These are phyloP conservation scores for Girardinichthys multiradiatus DNA, from an alignment of 2,113 vertebrate genomes.

Conservation along the genomic window DNA sequence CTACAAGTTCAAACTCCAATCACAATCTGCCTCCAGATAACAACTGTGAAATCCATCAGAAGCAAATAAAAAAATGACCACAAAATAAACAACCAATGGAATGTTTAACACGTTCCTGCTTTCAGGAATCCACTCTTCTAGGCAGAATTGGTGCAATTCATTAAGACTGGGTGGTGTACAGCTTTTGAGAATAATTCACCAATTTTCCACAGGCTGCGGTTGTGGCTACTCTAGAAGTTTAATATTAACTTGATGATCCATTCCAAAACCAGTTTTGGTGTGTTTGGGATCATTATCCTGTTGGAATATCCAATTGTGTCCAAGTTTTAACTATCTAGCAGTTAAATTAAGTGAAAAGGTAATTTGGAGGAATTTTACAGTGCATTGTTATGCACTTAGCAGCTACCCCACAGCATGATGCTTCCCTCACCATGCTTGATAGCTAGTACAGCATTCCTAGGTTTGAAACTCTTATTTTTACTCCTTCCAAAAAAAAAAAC, in stretches of 20 bases:
- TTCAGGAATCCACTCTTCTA: neutral
- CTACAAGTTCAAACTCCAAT: slow-evolving; percentile 24
- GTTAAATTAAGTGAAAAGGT: neutral
- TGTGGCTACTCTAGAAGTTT: neutral
- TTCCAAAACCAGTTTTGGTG: neutral
- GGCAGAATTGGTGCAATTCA: neutral
- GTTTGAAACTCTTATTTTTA: neutral
- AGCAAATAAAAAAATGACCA: neutral
- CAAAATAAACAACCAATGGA: neutral
- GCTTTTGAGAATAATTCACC: neutral
- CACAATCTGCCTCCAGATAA: neutral
- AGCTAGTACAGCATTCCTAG: neutral
- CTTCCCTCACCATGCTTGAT: neutral
- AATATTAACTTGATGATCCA: neutral
- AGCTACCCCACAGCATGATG: neutral
- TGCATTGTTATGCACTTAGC: too few species aligned
- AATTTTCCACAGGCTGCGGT: too few species aligned
- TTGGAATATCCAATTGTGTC: neutral
- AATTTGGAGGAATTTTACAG: neutral
- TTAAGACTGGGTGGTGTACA: neutral
- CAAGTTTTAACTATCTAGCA: neutral
- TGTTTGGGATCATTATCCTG: neutral
- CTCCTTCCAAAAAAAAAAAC: too few species aligned
- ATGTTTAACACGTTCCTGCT: neutral
- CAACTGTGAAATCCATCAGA: neutral